Conservation (phyloP, 2,113 vertebrate species). For the Barbus barbus region DNA sequence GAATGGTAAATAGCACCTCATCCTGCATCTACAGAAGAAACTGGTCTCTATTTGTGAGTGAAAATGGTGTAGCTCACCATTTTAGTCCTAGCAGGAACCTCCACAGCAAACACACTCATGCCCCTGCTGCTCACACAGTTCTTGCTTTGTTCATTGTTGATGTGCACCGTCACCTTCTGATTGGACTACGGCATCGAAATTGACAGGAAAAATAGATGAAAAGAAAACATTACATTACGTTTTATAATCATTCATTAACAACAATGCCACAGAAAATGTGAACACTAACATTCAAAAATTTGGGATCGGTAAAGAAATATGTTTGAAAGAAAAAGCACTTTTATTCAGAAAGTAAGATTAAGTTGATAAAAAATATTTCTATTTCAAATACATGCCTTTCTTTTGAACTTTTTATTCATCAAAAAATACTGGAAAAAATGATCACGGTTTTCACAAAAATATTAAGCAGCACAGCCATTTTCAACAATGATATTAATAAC, state of each 20-base stretch:
- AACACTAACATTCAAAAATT: not conserved
- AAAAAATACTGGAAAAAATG: too few relatives aligned
- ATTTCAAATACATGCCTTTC: too few relatives aligned
- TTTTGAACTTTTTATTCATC: too few relatives aligned
- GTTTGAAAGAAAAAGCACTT: not conserved
- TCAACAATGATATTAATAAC: too few relatives aligned
- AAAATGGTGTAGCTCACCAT: conserved; percentile 74
- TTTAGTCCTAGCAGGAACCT: conserved; percentile 85
- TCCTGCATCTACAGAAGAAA: not conserved
- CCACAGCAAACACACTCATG: conserved; percentile 86
- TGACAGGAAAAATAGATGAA: not conserved
- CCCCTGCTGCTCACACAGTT: conserved; percentile 88
- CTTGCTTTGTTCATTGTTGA: conserved; percentile 87
- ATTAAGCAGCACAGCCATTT: too few relatives aligned
- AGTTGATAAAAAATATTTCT: too few relatives aligned
- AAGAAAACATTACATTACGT: not conserved
- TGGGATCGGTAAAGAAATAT: not conserved
- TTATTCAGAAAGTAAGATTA: not conserved
- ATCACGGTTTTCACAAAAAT: too few relatives aligned
- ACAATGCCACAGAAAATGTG: not conserved
- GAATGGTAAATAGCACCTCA: not conserved
- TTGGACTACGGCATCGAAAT: conserved; percentile 77
- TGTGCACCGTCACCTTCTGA: conserved; percentile 85
- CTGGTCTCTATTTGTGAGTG: not conserved
- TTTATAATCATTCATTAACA: not conserved